Evolutionary conservation across 2,888 invertebrate species (phyloP), one percentile per base, ranked within the genome.

Genomic region (Patella pellucida): DNA sequence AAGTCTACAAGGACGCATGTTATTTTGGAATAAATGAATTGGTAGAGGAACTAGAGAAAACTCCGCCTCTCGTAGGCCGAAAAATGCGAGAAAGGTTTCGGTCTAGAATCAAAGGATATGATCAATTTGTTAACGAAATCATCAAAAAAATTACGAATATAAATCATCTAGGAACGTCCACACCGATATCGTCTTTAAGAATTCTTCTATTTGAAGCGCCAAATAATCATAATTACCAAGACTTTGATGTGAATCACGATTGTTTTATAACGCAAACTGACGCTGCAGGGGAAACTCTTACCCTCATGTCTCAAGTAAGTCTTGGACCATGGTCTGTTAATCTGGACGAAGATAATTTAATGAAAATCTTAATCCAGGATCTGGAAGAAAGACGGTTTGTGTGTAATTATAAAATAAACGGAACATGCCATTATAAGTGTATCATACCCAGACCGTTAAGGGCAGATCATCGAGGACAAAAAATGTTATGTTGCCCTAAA

Each of bases 21-120:
- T 89, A 89, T 72, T 89, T 87, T 76, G 88, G 87, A 41, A 78
- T 89, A 12, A 78, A 82, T 50, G 84, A 84, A 23, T 81, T 89
- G 27, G 82, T 84, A 3, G 81, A 83, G 51, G 81, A 83, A 62
- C 82, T 89, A 27, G 84, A 87, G 72, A 81, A 79, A n/a, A 79
- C 79, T 56, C 89, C 89, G 0, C 62, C 72, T 11, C 82, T 86
- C 19, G 73, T 86, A 52, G 83, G 82, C 4, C 80, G 79, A 69
- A 83, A 84, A 69, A 85, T 84, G 73, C 76, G 84, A 71, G 83
- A 85, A 70, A 81, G 81, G 71, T 84, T 81, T 56, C 76, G 83
- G 56, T 77, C 78, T 1, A 78, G 79, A 52, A 83, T 85, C 69
- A 79, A 80, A n/a, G 85, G 85, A 9, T 86, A 84, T 74, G 72